Evolutionary conservation across 2,113 vertebrate genomes (phyloP).

Genomic region (Ochotona princeps): DNA sequence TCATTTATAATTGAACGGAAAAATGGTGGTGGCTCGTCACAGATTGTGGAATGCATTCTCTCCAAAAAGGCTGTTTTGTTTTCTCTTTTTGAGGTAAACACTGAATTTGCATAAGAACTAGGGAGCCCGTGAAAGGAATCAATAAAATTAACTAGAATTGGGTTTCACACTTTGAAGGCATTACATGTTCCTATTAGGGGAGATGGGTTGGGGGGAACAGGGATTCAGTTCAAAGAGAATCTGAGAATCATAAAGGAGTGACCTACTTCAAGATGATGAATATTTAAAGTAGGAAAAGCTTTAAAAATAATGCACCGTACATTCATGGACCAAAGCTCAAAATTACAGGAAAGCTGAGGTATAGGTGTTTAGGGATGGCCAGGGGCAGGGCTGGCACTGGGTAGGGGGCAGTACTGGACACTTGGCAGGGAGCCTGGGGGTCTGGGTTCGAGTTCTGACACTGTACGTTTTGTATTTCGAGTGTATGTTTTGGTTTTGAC

Average conservation of each 20-base stretch:
- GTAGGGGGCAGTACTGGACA: background rate
- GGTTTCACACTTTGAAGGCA: constrained; percentile 77
- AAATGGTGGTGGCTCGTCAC: constrained; percentile 48
- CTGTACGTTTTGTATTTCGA: too few species aligned
- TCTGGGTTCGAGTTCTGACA: background rate
- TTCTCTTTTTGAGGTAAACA: constrained; percentile 66
- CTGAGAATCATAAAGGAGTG: constrained; percentile 80
- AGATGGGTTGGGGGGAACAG: constrained; percentile 65
- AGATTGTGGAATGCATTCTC: constrained; percentile 68
- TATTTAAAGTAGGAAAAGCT: constrained; percentile 75
- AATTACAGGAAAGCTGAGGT: constrained; percentile 8
- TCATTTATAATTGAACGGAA: constrained; percentile 75
- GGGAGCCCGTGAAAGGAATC: constrained; percentile 71
- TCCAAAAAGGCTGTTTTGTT: constrained; percentile 66
- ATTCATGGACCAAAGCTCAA: background rate
- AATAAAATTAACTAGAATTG: constrained; percentile 83
- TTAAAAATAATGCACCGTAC: constrained; percentile 69
- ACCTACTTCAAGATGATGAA: constrained; percentile 85
- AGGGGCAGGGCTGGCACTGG: background rate
- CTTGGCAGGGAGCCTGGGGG: background rate
- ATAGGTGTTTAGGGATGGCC: background rate
- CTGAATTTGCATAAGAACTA: constrained; percentile 73
- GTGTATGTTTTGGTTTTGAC: background rate
- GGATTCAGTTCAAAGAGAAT: constrained; percentile 84
- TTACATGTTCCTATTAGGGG: constrained; percentile 68